Conservation (phyloP, 1,140 invertebrate genomes). For the Calephelis nemesis region DNA sequence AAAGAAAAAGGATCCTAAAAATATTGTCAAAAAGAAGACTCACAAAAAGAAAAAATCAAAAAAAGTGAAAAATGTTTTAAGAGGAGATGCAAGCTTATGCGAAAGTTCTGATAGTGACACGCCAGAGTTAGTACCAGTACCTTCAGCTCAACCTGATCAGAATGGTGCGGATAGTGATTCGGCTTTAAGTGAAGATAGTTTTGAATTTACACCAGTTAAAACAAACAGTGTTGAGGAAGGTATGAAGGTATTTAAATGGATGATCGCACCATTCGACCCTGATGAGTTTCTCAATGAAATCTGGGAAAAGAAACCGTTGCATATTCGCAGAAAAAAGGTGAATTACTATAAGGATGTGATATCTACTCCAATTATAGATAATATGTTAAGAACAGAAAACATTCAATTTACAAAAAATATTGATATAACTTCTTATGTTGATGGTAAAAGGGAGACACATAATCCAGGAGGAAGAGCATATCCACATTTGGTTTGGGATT, state of each 20-base stretch:
- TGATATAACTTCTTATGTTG: slow-evolving; percentile 92
- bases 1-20: slow-evolving; percentile 49
- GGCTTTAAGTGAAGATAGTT: slow-evolving; percentile 39
- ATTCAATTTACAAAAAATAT: slow-evolving; percentile 92
- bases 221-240: slow-evolving; percentile 82
- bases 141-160: slow-evolving; percentile 15
- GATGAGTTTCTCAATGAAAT: slow-evolving; percentile 83
- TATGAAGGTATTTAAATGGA: slow-evolving; percentile 83
- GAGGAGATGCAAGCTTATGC: slow-evolving; percentile 20
- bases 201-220: slow-evolving; percentile 68
- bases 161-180: slow-evolving; percentile 36
- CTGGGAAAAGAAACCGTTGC: slow-evolving; percentile 91
- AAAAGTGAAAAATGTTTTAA: slow-evolving; percentile 26
- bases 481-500: slow-evolving; percentile 93
- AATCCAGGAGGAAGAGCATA: slow-evolving; percentile 89
- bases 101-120: slow-evolving; percentile 40
- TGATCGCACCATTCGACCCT: slow-evolving; percentile 83
- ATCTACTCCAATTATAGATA: slow-evolving; percentile 87
- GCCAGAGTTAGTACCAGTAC: slow-evolving; percentile 39
- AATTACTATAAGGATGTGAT: slow-evolving; percentile 88
- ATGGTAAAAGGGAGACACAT: slow-evolving; percentile 90
- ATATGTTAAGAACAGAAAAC: slow-evolving; percentile 86
- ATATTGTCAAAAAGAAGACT: slow-evolving; percentile 55
- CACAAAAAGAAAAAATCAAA: slow-evolving; percentile 57
- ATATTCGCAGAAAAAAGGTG: slow-evolving; percentile 83